Evolutionary conservation across 1,140 invertebrate genomes (phyloP).

Genomic region (Penaeus japonicus): DNA sequence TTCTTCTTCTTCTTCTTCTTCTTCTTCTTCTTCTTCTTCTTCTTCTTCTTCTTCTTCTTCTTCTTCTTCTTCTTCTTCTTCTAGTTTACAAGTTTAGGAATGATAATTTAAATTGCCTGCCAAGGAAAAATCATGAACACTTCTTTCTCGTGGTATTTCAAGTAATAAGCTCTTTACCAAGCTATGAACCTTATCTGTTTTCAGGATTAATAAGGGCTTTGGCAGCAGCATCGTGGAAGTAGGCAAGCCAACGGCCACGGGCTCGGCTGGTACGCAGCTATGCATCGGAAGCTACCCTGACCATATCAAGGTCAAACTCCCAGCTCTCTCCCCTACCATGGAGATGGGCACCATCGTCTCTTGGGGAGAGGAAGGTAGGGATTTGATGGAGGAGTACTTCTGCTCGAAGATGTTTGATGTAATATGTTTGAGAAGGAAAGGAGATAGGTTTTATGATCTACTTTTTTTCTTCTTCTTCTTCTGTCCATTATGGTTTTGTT

Average conservation of each 20-base stretch:
- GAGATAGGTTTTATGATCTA: too few relatives aligned
- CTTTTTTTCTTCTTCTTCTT: background rate
- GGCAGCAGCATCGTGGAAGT: background rate
- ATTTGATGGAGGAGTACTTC: conserved; percentile 61
- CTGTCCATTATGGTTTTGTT: background rate
- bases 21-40: too few relatives aligned
- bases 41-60: background rate
- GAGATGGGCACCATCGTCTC: conserved; percentile 95
- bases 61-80: too few relatives aligned
- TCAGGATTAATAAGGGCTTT: background rate
- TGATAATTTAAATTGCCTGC: too few relatives aligned
- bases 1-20: too few relatives aligned
- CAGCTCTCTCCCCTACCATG: conserved; percentile 98
- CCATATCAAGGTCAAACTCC: conserved; percentile 87
- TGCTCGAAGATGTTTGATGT: background rate
- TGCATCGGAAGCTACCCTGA: conserved; percentile 69
- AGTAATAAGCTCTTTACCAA: background rate
- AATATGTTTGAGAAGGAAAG: too few relatives aligned
- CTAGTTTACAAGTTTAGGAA: too few relatives aligned
- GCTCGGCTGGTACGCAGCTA: background rate
- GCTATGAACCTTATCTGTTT: background rate
- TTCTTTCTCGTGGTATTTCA: background rate
- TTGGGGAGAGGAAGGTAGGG: conserved; percentile 92
- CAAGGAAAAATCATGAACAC: too few relatives aligned
- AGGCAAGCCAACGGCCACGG: background rate